These are phyloP conservation scores for Tretioscincus oriximinensis DNA, from an alignment of 2,113 vertebrate species.

Conservation along the genomic window DNA sequence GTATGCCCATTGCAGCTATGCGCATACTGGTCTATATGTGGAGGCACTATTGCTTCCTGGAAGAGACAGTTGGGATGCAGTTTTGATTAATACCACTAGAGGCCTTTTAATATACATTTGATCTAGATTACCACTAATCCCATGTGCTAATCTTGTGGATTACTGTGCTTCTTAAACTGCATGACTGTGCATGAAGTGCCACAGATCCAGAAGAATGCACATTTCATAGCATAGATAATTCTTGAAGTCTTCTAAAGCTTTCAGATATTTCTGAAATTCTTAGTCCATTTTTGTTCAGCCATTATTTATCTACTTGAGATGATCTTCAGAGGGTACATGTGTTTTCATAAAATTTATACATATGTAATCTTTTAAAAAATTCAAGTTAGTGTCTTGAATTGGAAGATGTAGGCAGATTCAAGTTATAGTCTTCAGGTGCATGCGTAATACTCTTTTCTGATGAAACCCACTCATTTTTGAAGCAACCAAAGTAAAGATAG, in stretches of 20 bases:
- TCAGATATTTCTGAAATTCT: background rate
- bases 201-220: background rate
- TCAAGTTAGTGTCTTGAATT: conserved; percentile 20
- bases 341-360: background rate
- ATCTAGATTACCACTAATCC: too few relatives aligned
- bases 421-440: conserved; percentile 20
- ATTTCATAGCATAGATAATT: background rate
- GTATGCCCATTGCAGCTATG: too few relatives aligned
- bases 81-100: too few relatives aligned
- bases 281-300: too few relatives aligned
- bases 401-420: conserved; percentile 39
- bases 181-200: too few relatives aligned
- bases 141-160: too few relatives aligned
- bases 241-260: background rate
- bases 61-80: too few relatives aligned
- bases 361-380: background rate
- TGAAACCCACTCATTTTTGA: background rate
- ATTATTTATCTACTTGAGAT: too few relatives aligned
- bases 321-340: background rate
- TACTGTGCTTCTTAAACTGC: too few relatives aligned
- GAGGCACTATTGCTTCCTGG: too few relatives aligned
- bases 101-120: too few relatives aligned
- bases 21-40: too few relatives aligned
- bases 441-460: background rate
- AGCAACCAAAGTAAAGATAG: background rate